Conservation (phyloP, 2,888 invertebrate genomes). For the Sthenelais limicola region DNA sequence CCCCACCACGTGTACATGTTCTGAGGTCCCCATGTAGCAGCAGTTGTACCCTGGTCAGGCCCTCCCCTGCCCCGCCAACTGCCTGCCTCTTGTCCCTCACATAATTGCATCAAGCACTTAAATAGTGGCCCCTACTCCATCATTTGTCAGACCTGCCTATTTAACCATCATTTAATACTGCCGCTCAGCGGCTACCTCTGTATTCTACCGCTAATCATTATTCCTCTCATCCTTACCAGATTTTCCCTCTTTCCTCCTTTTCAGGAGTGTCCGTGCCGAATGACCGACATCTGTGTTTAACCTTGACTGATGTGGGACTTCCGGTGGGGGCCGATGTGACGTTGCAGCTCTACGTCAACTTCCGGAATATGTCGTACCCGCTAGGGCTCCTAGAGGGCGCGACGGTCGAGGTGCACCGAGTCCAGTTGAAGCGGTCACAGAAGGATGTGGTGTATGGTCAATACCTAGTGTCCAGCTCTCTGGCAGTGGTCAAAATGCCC, state of each 20-base stretch:
- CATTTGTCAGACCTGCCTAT: too few species aligned
- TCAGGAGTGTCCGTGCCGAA: constrained; percentile 24
- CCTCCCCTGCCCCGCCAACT: too few species aligned
- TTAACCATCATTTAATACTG: too few species aligned
- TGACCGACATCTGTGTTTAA: constrained; percentile 15
- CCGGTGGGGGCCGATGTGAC: neutral
- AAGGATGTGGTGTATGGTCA: constrained; percentile 7
- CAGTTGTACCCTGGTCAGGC: too few species aligned
- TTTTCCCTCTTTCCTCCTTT: neutral
- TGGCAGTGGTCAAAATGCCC: neutral
- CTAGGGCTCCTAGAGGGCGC: constrained; percentile 32
- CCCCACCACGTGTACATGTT: too few species aligned
- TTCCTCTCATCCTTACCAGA: too few species aligned
- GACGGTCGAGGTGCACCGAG: constrained; percentile 19
- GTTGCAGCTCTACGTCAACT: constrained; percentile 20
- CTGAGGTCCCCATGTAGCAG: too few species aligned
- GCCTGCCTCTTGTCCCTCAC: too few species aligned
- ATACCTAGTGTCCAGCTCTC: neutral
- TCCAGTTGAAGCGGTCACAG: constrained; percentile 11
- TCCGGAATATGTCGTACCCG: constrained; percentile 13
- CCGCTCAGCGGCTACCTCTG: too few species aligned
- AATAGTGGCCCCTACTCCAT: too few species aligned
- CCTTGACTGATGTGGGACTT: constrained; percentile 11
- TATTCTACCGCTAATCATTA: too few species aligned
- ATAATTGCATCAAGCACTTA: too few species aligned